These are phyloP conservation scores for Lycorma delicatula DNA, from an alignment of 1,140 invertebrate genomes.

Conservation along the genomic window DNA sequence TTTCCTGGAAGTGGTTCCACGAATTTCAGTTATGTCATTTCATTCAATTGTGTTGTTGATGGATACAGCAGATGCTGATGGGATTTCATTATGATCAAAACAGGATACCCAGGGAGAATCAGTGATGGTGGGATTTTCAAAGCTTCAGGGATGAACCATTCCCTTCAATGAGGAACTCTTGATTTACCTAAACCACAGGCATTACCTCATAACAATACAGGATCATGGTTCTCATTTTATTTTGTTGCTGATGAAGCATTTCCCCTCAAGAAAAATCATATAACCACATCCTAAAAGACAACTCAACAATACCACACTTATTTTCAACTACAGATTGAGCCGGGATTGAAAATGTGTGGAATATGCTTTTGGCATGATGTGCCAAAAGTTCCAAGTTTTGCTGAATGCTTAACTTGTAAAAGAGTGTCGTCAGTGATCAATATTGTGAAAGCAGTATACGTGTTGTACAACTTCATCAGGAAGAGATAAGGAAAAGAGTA, in stretches of 20 bases:
- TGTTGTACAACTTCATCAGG: no score
- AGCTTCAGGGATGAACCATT: slow-evolving; percentile 9
- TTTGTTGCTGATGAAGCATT: slow-evolving; percentile 27
- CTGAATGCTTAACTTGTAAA: no score
- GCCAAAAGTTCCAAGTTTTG: slow-evolving; percentile 7
- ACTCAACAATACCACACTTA: slow-evolving; percentile 10
- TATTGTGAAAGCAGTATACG: no score
- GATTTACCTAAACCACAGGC: slow-evolving; percentile 7
- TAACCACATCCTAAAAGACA: slow-evolving; percentile 17
- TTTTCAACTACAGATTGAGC: slow-evolving; percentile 18
- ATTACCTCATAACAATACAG: slow-evolving; percentile 8
- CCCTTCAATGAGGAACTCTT: not conserved
- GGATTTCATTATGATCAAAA: no score
- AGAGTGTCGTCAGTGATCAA: no score
- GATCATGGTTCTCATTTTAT: slow-evolving; percentile 20
- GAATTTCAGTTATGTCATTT: slow-evolving; percentile 39
- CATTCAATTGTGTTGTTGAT: slow-evolving; percentile 33
- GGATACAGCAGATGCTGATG: slow-evolving; percentile 35
- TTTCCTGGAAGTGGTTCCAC: slow-evolving; percentile 36
- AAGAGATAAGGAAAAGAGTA: no score
- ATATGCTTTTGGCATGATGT: slow-evolving; percentile 15
- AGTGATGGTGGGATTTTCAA: slow-evolving; percentile 26
- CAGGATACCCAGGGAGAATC: slow-evolving; percentile 29
- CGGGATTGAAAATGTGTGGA: slow-evolving; percentile 13
- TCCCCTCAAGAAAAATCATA: slow-evolving; percentile 21